Conservation (phyloP, 2,113 vertebrate species). For the Geococcyx californianus region DNA sequence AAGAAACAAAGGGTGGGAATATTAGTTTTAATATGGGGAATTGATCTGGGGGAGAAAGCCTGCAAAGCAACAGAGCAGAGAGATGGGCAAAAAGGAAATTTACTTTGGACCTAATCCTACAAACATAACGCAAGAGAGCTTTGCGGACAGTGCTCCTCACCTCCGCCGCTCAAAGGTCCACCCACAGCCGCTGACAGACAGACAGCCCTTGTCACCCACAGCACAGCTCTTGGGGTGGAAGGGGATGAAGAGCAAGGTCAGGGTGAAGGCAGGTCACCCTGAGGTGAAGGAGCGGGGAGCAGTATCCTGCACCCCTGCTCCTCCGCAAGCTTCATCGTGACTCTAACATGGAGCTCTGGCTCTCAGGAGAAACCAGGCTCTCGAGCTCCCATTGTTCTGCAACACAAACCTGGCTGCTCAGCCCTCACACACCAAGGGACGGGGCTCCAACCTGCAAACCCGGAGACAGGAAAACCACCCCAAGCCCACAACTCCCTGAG, state of each 20-base stretch:
- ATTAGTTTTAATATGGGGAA: not conserved
- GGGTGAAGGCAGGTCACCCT: not conserved
- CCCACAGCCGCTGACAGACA: not conserved
- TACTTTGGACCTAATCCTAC: conserved; percentile 48
- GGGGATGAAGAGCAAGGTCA: not conserved
- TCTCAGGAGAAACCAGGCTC: not conserved
- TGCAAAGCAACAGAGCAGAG: not conserved
- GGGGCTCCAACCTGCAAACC: not conserved
- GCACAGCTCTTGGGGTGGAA: not conserved
- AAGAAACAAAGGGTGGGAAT: conserved; percentile 45
- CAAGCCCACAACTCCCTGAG: not conserved
- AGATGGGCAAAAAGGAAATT: conserved; percentile 49
- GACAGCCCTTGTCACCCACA: not conserved
- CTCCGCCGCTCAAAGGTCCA: not conserved
- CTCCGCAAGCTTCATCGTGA: not conserved
- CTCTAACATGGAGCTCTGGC: not conserved
- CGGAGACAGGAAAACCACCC: not conserved
- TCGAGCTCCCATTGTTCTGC: not conserved
- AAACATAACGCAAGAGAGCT: not conserved
- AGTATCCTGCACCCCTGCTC: not conserved
- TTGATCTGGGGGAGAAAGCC: not conserved
- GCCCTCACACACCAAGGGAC: not conserved
- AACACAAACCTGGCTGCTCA: not conserved
- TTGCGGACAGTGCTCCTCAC: not conserved
- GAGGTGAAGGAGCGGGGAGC: not conserved